Evolutionary conservation across 1,140 invertebrate genomes (phyloP), one percentile per base, ranked within the genome.

Genomic region (Plutomurus gul): DNA sequence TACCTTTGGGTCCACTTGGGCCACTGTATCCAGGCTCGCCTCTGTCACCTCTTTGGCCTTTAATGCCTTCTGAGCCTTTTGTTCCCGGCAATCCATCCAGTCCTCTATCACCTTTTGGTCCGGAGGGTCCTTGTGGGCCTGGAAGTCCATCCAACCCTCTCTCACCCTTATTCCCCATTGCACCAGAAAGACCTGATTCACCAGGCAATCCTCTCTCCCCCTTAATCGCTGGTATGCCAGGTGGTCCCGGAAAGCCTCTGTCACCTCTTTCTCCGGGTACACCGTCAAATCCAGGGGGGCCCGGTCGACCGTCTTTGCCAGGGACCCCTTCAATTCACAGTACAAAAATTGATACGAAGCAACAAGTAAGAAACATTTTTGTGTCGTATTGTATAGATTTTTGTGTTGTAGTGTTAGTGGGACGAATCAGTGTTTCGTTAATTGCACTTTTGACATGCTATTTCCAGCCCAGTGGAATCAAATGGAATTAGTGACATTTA

Each of bases 291-390:
- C 89, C 89, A 73, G 86, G 84, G 11, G 85, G 82, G 33, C 89
- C 89, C 71, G 83, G 81, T 3, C 86, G 39, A 65, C 92, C 93
- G 82, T 91, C 89, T 72, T 90, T 87, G 46, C 93, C 93, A 84
- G 90, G 88, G 86, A 92, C 92, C 11, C 93, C 93, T 33, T 89
- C 85, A 25, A 90, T 72, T 37, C 92, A 92, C 71, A 91, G 92
- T 37, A 94, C 85, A 77, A 18, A 49, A n/a, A 60, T 11, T 60
- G 39, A 43, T 10, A 43, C 11, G 39, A 18, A 1, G 2, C 3
- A 1, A 18, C n/a, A 47, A n/a, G 16, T 46, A n/a, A n/a, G 1
- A 22, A 51, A 51, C 11, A 51, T n/a, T 22, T 22, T 43, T 43
- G 7, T 3, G n/a, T 43, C n/a, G n/a, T 43, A 43, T 43, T 43